phyloP scores from a whole-genome alignment of 2,797 vertebrate species.

The Melanotaenia trifasciata region DNA sequence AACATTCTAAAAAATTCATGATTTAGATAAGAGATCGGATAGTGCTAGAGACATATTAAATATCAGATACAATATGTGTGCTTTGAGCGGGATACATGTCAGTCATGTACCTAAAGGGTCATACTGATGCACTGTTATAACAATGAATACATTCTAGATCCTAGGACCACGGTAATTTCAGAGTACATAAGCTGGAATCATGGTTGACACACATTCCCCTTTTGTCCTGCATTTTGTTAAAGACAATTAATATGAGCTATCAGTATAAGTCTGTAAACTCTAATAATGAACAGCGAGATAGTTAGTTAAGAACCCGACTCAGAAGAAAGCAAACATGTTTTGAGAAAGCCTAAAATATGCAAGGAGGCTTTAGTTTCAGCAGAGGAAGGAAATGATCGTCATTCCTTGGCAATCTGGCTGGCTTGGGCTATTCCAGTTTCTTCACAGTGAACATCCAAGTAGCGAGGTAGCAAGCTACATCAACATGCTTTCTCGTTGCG shows the following conservation, averaged over 20 bases:
- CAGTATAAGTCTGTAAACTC: slow-evolving; percentile 10
- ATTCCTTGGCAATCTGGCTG: slow-evolving; percentile 11
- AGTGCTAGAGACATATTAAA: neutral
- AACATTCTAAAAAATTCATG: neutral
- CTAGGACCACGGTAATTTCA: neutral
- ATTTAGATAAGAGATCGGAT: neutral
- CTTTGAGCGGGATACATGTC: slow-evolving; percentile 32
- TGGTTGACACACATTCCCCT: neutral
- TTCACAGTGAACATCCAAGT: slow-evolving; percentile 30
- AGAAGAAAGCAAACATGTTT: neutral
- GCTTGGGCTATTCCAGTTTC: slow-evolving; percentile 21
- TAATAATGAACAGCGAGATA: neutral
- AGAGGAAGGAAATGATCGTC: neutral
- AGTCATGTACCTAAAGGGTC: neutral
- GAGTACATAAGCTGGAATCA: neutral
- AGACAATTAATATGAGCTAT: slow-evolving; percentile 12
- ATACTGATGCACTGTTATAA: neutral
- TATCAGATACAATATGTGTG: slow-evolving; percentile 1
- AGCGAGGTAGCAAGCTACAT: slow-evolving; percentile 44
- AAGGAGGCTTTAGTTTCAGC: neutral
- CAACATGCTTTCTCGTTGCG: slow-evolving; percentile 38
- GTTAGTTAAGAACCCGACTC: neutral
- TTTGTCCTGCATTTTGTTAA: slow-evolving; percentile 4
- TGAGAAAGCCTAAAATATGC: neutral
- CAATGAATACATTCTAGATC: neutral